These are phyloP conservation scores for Myoxocephalus aenaeus DNA, from an alignment of 2,797 vertebrate genomes.

Conservation along the genomic window DNA sequence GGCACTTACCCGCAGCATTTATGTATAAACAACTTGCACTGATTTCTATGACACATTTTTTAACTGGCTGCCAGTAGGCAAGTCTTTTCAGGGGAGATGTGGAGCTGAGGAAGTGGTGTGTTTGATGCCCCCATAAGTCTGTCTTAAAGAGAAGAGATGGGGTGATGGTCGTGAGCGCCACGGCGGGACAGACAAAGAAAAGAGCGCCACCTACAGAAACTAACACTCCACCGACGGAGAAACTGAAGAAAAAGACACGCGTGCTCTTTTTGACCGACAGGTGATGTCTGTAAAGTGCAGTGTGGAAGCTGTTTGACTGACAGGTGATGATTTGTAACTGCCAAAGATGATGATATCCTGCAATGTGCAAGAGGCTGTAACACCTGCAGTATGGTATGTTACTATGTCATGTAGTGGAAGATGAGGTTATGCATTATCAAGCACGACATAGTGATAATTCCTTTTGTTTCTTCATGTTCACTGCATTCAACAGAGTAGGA, in stretches of 20 bases:
- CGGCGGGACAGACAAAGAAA: not conserved
- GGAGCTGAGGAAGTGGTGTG: not conserved
- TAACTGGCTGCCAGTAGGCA: conserved; percentile 1
- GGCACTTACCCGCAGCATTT: not conserved
- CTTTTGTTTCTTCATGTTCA: conserved; percentile 12
- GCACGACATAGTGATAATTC: not conserved
- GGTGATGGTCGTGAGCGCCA: not conserved
- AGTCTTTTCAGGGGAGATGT: not conserved
- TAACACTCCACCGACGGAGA: not conserved
- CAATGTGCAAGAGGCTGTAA: not conserved
- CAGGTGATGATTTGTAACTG: conserved; percentile 27
- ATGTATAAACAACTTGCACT: not conserved
- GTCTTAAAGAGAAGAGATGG: conserved; percentile 5
- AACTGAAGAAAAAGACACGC: not conserved
- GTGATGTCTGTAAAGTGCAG: conserved; percentile 21
- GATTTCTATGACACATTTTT: not conserved
- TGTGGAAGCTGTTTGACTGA: conserved; percentile 32
- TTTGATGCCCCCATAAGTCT: conserved; percentile 9
- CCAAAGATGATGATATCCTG: not conserved
- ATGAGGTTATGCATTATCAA: not conserved
- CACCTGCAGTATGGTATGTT: not conserved
- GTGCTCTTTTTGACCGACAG: conserved; percentile 19
- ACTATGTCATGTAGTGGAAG: not conserved
- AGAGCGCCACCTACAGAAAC: not conserved
- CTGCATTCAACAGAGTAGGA: conserved; percentile 8